These are phyloP conservation scores for Ceratotherium simum DNA, from an alignment of 2,113 vertebrate genomes.

Conservation along the genomic window DNA sequence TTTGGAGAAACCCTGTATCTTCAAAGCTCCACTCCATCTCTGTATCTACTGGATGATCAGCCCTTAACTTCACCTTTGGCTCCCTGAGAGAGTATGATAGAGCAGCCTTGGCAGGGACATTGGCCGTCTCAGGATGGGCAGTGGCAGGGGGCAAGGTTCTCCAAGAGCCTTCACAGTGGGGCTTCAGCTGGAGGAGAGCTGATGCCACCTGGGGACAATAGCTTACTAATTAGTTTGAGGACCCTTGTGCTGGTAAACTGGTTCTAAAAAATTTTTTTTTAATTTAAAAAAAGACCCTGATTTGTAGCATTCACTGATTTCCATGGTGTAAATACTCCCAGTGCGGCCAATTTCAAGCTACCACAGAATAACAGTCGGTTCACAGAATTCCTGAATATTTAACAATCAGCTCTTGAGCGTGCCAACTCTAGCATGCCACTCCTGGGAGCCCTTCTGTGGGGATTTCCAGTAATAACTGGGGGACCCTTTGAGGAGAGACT, in stretches of 20 bases:
- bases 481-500: background rate
- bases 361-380: background rate
- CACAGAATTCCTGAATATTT: conserved; percentile 55
- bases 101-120: background rate
- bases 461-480: background rate
- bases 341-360: conserved; percentile 65
- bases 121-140: background rate
- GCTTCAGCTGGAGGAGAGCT: background rate
- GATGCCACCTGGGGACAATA: background rate
- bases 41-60: too few species aligned
- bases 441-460: background rate
- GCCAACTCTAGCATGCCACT: background rate
- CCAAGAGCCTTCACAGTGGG: background rate
- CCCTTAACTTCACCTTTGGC: background rate
- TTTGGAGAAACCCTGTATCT: background rate
- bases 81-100: background rate
- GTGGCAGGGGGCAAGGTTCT: background rate
- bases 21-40: background rate
- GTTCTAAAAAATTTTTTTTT: background rate
- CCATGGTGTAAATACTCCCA: conserved; percentile 64
- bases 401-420: background rate
- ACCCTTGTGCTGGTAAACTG: conserved; percentile 29
- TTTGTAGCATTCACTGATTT: conserved; percentile 49
- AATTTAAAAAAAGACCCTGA: conserved; percentile 20
- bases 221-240: conserved; percentile 10